Percentiles rank a stretch among this genome's conserved stretches.
Conservation (phyloP, 2,888 invertebrate species). For the Catocala sponsa region DNA sequence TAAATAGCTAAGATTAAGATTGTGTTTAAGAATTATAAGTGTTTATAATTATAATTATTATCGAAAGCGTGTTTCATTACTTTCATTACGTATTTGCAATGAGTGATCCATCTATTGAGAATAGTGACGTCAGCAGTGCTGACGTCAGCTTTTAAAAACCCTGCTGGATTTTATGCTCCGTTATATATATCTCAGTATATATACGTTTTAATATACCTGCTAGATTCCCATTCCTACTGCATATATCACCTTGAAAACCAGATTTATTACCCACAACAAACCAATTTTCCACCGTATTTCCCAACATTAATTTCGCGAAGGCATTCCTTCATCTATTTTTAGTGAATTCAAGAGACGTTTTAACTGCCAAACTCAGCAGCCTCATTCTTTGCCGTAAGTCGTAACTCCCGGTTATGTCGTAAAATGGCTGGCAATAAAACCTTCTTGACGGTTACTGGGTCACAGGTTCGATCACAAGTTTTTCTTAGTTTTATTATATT, state of each 20-base stretch:
- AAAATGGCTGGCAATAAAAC: slow-evolving; percentile 51
- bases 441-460: slow-evolving; percentile 47
- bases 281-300: slow-evolving; percentile 6
- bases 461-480: slow-evolving; percentile 42
- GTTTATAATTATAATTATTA: too few relatives aligned
- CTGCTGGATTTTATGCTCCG: too few relatives aligned
- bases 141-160: too few relatives aligned
- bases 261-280: slow-evolving; percentile 15
- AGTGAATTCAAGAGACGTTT: slow-evolving; percentile 43
- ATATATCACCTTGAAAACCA: background rate
- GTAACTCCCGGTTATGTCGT: slow-evolving; percentile 49
- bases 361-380: slow-evolving; percentile 37
- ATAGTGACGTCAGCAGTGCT: too few relatives aligned
- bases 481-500: slow-evolving; percentile 39
- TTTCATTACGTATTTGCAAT: too few relatives aligned
- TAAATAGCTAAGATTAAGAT: too few relatives aligned
- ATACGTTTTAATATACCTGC: too few relatives aligned
- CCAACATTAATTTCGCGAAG: slow-evolving; percentile 20
- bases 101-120: too few relatives aligned
- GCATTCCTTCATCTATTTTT: slow-evolving; percentile 34
- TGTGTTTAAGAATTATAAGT: too few relatives aligned
- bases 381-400: slow-evolving; percentile 32
- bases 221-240: too few relatives aligned
- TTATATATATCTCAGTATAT: too few relatives aligned
- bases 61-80: too few relatives aligned